Evolutionary conservation across 2,888 invertebrate genomes (phyloP).

Genomic region (Myopa tessellatipennis): DNA sequence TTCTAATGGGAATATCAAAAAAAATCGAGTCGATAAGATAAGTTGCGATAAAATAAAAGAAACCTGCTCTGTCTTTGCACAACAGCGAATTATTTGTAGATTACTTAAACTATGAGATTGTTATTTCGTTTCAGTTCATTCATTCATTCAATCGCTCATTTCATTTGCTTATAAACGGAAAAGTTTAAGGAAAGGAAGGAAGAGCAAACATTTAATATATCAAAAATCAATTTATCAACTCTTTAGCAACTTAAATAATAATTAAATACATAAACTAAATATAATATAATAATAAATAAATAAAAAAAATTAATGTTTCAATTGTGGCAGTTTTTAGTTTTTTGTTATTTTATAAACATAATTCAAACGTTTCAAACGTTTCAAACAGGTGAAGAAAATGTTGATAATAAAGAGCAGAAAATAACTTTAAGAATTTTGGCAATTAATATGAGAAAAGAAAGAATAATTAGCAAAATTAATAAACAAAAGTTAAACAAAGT

Average conservation of each 20-base stretch:
- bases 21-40: conserved; percentile 20
- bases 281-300: neutral
- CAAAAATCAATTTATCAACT: neutral
- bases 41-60: neutral
- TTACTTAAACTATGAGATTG: conserved; percentile 17
- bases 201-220: no score
- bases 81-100: conserved; percentile 8
- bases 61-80: neutral
- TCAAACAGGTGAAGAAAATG: conserved; percentile 19
- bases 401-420: no score
- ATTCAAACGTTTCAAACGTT: neutral
- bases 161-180: neutral
- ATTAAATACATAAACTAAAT: neutral
- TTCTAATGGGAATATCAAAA: conserved; percentile 10
- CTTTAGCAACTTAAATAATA: neutral
- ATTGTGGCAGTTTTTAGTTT: neutral
- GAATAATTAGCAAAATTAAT: no score
- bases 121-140: neutral
- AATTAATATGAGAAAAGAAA: no score
- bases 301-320: neutral
- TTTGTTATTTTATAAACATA: neutral
- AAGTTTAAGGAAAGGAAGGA: neutral
- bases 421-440: no score
- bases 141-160: neutral
- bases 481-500: neutral